Conservation (phyloP, 1,140 invertebrate species). For the Diorhabda carinulata region DNA sequence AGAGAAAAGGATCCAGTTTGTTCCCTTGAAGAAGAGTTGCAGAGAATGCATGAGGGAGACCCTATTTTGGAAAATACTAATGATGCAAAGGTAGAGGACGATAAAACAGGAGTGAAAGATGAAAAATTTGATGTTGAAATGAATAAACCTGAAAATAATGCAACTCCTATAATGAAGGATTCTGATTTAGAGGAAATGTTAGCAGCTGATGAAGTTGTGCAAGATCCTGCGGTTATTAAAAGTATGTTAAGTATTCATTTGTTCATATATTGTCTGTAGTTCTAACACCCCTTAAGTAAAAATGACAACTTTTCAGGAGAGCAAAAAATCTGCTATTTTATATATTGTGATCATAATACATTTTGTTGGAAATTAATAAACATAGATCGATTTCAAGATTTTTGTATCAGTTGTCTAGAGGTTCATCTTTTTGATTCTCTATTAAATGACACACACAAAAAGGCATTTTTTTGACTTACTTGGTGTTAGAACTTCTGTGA, state of each 20-base stretch:
- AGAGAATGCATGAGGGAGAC: constrained; percentile 27
- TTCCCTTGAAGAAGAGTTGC: constrained; percentile 16
- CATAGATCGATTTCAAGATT: too few relatives aligned
- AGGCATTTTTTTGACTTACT: too few relatives aligned
- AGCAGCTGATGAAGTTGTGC: constrained; percentile 23
- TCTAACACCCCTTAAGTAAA: not conserved
- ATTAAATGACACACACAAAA: too few relatives aligned
- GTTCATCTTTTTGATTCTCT: too few relatives aligned
- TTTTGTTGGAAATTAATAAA: too few relatives aligned
- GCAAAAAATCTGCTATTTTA: too few relatives aligned
- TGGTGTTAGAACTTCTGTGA: too few relatives aligned
- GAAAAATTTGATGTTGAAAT: constrained; percentile 11
- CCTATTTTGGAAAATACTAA: constrained; percentile 12
- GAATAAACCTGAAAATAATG: not conserved
- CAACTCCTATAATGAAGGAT: constrained; percentile 16
- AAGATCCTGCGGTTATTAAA: constrained; percentile 34
- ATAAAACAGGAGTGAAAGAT: not conserved
- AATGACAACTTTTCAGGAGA: too few relatives aligned
- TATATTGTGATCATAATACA: too few relatives aligned
- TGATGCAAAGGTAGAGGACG: constrained; percentile 1
- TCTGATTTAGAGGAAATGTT: constrained; percentile 19
- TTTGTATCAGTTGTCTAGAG: too few relatives aligned
- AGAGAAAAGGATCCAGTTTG: constrained; percentile 4
- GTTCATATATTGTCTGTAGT: not conserved
- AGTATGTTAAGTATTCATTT: constrained; percentile 24